Evolutionary conservation across 1,140 invertebrate species (phyloP).

Genomic region (Rhynchophorus ferrugineus): DNA sequence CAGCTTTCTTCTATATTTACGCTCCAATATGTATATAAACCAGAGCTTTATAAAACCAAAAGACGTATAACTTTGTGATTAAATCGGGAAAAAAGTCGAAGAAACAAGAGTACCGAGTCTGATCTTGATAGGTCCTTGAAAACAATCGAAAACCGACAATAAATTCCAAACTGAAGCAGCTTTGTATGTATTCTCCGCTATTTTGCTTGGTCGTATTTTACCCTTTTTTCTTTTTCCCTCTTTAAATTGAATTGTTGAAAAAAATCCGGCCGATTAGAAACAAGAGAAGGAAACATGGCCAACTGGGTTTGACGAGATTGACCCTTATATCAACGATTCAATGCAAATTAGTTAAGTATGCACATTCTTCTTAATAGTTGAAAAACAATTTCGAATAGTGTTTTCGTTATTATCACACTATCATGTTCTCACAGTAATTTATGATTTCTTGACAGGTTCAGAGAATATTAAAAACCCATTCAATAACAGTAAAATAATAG

Average conservation of each 20-base stretch:
- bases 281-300: slow-evolving; percentile 2
- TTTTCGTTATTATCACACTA: no score
- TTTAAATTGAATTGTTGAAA: slow-evolving; percentile 3
- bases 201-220: slow-evolving; percentile 2
- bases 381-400: no score
- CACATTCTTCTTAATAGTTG: neutral
- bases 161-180: slow-evolving; percentile 15
- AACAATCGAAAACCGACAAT: slow-evolving; percentile 13
- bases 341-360: neutral
- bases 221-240: neutral
- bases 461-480: neutral
- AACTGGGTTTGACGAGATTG: slow-evolving; percentile 2
- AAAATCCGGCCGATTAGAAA: neutral
- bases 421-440: no score
- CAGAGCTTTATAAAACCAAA: neutral
- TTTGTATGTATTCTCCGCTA: slow-evolving; percentile 3
- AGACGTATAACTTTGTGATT: slow-evolving; percentile 1
- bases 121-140: slow-evolving; percentile 10
- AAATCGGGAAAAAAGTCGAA: neutral
- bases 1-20: neutral
- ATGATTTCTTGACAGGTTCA: neutral
- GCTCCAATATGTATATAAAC: neutral
- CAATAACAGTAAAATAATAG: neutral
- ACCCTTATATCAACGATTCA: slow-evolving; percentile 7
- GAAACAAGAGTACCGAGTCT: neutral